phyloP scores from a whole-genome alignment of 2,888 invertebrate genomes.

The Synergus umbraculus region DNA sequence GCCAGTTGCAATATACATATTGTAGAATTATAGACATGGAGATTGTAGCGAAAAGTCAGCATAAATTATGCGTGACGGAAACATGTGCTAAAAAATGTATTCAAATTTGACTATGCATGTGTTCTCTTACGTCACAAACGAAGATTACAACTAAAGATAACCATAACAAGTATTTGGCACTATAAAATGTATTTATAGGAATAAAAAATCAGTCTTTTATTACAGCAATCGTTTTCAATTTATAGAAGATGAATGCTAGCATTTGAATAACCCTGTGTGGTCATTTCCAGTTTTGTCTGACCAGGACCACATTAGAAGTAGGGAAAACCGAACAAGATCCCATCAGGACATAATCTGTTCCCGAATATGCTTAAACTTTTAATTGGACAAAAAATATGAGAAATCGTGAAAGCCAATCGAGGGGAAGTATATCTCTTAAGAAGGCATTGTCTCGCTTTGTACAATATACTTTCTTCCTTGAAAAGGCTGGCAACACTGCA shows the following conservation, averaged over 20 bases:
- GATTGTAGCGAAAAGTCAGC: neutral
- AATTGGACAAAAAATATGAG: neutral
- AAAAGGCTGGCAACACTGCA: neutral
- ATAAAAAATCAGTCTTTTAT: neutral
- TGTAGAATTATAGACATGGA: neutral
- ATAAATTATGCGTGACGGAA: slow-evolving; percentile 10
- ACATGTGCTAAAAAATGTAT: slow-evolving; percentile 13
- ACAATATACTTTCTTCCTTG: neutral
- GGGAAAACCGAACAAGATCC: too few relatives aligned
- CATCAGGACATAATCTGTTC: too few relatives aligned
- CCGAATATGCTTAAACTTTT: too few relatives aligned
- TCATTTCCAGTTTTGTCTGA: too few relatives aligned
- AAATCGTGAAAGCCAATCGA: neutral
- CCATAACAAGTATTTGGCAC: neutral
- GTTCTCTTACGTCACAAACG: neutral
- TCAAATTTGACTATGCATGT: slow-evolving; percentile 19
- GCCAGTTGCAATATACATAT: neutral
- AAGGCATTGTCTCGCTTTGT: neutral
- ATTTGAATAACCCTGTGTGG: too few relatives aligned
- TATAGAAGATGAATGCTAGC: too few relatives aligned
- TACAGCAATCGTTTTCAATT: neutral
- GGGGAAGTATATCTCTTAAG: neutral
- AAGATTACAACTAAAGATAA: slow-evolving; percentile 7
- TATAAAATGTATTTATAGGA: neutral
- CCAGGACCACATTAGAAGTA: too few relatives aligned